These are phyloP conservation scores for Carassius auratus DNA, from an alignment of 2,113 vertebrate species.

Conservation along the genomic window DNA sequence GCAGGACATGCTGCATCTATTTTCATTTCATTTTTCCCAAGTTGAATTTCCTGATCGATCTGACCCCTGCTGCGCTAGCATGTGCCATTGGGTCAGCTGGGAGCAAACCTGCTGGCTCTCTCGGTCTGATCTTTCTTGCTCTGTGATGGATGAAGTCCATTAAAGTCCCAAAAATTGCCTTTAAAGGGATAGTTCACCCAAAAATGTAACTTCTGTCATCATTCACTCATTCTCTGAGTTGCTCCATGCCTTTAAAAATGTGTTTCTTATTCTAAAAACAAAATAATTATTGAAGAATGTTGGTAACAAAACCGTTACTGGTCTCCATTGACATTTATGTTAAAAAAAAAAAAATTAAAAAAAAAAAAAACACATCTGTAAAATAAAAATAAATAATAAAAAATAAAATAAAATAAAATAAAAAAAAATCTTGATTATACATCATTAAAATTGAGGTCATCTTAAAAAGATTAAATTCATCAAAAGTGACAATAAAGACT, in stretches of 20 bases:
- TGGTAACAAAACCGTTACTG: not conserved
- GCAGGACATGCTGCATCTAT: slow-evolving; percentile 41
- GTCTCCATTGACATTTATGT: not conserved
- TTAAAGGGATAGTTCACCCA: not conserved
- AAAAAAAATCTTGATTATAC: not conserved
- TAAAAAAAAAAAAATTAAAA: no score
- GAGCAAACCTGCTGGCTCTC: not conserved
- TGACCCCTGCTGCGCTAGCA: slow-evolving; percentile 18
- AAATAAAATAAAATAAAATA: no score
- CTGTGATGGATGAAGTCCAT: not conserved
- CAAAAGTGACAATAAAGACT: no score
- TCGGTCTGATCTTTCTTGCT: not conserved
- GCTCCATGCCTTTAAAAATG: not conserved
- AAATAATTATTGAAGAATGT: not conserved
- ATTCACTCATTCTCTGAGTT: not conserved
- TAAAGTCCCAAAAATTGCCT: not conserved
- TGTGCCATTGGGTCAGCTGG: not conserved
- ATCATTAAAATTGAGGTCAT: not conserved
- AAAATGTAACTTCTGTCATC: not conserved
- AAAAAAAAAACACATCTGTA: no score
- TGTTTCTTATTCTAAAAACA: not conserved
- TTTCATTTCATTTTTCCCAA: slow-evolving; percentile 49
- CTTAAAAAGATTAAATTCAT: no score
- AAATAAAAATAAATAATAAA: no score
- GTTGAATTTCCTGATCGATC: slow-evolving; percentile 28